These are phyloP conservation scores for Penaeus japonicus DNA, from an alignment of 1,140 invertebrate species.

Conservation along the genomic window DNA sequence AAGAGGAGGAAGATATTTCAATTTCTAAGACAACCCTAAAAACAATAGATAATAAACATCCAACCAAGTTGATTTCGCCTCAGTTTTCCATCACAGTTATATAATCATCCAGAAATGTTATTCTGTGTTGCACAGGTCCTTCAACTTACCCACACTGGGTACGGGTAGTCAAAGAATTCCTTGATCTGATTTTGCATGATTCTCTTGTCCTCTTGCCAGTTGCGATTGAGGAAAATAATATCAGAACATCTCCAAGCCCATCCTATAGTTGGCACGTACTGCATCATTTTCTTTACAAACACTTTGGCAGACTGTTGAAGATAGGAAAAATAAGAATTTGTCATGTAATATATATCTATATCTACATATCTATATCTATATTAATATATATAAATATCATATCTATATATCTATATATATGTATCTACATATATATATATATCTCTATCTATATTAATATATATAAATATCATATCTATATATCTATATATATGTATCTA, in stretches of 20 bases:
- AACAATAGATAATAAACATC: background rate
- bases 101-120: background rate
- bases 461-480: no score
- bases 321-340: no score
- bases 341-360: no score
- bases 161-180: constrained; percentile 84
- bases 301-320: constrained; percentile 83
- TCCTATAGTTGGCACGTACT: constrained; percentile 91
- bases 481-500: no score
- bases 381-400: no score
- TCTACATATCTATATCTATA: no score
- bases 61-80: background rate
- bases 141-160: constrained; percentile 82
- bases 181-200: constrained; percentile 82
- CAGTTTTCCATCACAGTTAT: background rate
- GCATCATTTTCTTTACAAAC: constrained; percentile 90
- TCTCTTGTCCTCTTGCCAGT: constrained; percentile 83
- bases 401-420: no score
- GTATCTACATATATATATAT: no score
- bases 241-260: constrained; percentile 96
- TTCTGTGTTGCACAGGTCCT: background rate
- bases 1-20: background rate
- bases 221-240: constrained; percentile 89
- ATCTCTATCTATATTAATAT: no score
- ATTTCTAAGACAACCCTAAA: background rate